Evolutionary conservation across 2,797 vertebrate species (phyloP), one percentile per base, ranked within the genome.

Genomic region (Paedocypris micromegethes): DNA sequence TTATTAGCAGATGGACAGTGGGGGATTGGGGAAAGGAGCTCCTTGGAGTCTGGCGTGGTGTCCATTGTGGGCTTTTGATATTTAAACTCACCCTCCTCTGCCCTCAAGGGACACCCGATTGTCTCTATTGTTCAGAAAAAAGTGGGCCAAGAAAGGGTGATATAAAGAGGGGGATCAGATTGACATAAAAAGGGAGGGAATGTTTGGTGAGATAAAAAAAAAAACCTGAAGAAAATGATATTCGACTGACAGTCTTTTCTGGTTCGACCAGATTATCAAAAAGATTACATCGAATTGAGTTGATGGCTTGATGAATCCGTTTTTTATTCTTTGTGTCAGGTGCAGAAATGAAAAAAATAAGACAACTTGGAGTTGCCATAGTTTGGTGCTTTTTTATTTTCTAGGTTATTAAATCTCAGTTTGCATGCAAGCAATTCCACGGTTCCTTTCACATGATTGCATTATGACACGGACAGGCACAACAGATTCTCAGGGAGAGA

Each of bases 1-100:
- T 75, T 79, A 80, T 81, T 79, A 79, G 84, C 88, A 90, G 87
- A 90, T 88, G 88, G 87, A 77, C 78, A 85, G 70, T 81, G 84
- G 75, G 75, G 63, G 59, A 40, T 45, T 8, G 38, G 56, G 59
- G 66, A 68, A 67, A 68, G 73, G 57, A 72, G 75, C 79, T 80
- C 75, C 66, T 80, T 77, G 79, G 81, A 81, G 73, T 77, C 75
- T 75, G 69, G 63, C 72, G 46, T 60, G 59, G 70, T 74, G 68
- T 79, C 61, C 70, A 74, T 72, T 74, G 72, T 74, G 74, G 75
- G 64, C 84, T 86, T 88, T 87, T 88, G 86, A 88, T 85, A 86
- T 83, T 83, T 78, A 80, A 75, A 81, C 83, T 72, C 73, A 53
- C 72, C 74, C 74, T 81, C 77, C 77, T 81, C 76, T 79, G 72